Base-by-base conservation (phyloP, 2,888 invertebrate species). In the Himalopsyche anomala region DNA sequence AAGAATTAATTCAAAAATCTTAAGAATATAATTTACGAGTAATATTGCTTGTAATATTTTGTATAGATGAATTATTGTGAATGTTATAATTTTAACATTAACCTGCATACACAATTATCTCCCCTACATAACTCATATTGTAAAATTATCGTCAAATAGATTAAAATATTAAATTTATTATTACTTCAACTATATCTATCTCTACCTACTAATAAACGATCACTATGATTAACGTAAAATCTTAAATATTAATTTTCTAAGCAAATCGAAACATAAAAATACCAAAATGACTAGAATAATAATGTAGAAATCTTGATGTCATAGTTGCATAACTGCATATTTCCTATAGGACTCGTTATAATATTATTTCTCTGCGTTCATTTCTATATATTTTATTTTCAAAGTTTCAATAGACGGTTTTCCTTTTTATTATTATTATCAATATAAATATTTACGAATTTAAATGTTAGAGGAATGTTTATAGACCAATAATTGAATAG, bases 401-500 rank as follows among this genome's bases (percentile, higher is more conserved):
- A 82, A 74, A 42, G 36, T 28, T 51, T 81, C 51, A 51, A 81
- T 19, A 45, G 36, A n/a, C 8, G 17, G 11, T 51, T 42, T 81
- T 81, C 45, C 36, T 56, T 45, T 80, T 19, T 38, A 28, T 28
- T 28, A 28, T 28, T 56, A 55, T n/a, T 55, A 84, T 54, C 40
- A 80, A 80, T 69, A 84, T 36, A 36, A 74, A 36, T 74, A 74
- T 36, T 74, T 74, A 74, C 36, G 74, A 74, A 74, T 74, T 74
- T 74, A 36, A 74, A 74, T 74, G 74, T 74, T 74, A 74, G 56
- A 79, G 74, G 80, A 83, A 80, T 82, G 82, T 84, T 82, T 80
- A 81, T 83, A 83, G 84, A 84, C 81, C 84, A 86, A 80, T 54
- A 84, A 87, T 62, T 85, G 81, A 45, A 42, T 82, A 84, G 56